These are phyloP conservation scores for Ceramica pisi DNA, from an alignment of 2,888 invertebrate genomes.

Conservation along the genomic window DNA sequence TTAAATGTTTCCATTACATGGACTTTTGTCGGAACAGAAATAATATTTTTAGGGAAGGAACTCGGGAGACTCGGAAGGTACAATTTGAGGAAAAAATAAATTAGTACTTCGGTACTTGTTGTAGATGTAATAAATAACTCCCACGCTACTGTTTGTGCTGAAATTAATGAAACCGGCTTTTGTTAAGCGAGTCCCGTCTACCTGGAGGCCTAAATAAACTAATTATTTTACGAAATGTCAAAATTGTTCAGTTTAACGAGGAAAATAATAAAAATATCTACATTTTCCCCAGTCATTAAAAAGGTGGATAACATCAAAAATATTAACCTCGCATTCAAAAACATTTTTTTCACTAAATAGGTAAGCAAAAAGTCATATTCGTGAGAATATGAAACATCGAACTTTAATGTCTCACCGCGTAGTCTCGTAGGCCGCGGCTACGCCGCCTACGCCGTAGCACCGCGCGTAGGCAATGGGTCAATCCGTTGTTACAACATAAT, in stretches of 20 bases:
- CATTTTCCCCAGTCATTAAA: background rate
- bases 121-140: constrained; percentile 31
- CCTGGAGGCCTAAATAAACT: constrained; percentile 37
- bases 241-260: background rate
- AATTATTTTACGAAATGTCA: constrained; percentile 23
- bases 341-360: too few species aligned
- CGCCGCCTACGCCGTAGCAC: constrained; percentile 40
- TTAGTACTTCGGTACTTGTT: constrained; percentile 7
- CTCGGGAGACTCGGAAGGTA: background rate
- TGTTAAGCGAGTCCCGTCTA: constrained; percentile 13
- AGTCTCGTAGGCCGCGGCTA: constrained; percentile 36
- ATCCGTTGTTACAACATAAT: too few species aligned
- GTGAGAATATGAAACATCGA: background rate
- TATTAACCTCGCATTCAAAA: background rate
- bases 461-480: background rate
- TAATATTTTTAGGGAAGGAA: constrained; percentile 62
- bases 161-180: constrained; percentile 32
- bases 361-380: background rate
- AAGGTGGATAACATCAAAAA: background rate
- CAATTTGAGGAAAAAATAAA: constrained; percentile 14
- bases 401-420: background rate
- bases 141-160: constrained; percentile 25
- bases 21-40: constrained; percentile 71
- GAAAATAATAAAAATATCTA: background rate
- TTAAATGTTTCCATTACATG: constrained; percentile 85